These are phyloP conservation scores for Megalopta genalis DNA, from an alignment of 1,140 invertebrate genomes.

Conservation along the genomic window DNA sequence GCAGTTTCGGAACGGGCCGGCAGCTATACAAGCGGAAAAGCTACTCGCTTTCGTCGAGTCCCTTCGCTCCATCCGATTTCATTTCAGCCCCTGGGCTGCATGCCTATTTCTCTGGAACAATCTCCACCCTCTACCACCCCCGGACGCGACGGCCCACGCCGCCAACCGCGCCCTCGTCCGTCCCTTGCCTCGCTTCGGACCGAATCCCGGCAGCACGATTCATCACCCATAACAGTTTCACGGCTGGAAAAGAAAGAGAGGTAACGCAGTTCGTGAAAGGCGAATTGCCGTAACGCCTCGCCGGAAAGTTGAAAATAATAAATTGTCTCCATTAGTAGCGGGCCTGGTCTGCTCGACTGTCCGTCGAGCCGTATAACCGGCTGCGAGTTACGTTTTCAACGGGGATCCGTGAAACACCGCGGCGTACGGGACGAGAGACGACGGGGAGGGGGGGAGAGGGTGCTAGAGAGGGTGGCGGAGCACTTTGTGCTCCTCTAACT, in stretches of 20 bases:
- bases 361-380: conserved; percentile 33
- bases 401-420: neutral
- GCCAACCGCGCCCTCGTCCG: too few relatives aligned
- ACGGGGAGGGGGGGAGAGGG: neutral
- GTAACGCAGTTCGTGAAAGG: conserved; percentile 41
- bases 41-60: conserved; percentile 6
- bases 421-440: neutral
- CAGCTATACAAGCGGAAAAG: neutral
- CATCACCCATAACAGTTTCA: conserved; percentile 51
- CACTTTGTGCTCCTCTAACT: conserved; percentile 27
- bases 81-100: conserved; percentile 10
- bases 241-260: conserved; percentile 25
- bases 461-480: neutral
- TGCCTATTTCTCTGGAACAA: conserved; percentile 2
- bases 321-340: conserved; percentile 60
- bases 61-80: conserved; percentile 43
- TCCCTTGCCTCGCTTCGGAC: neutral
- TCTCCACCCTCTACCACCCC: too few relatives aligned
- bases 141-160: too few relatives aligned
- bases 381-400: conserved; percentile 25
- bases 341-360: conserved; percentile 24
- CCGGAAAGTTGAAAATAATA: conserved; percentile 69
- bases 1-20: neutral
- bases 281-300: conserved; percentile 48
- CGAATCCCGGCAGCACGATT: conserved; percentile 34